Evolutionary conservation across 2,888 invertebrate genomes (phyloP).

Genomic region (Seira sanloemensis): DNA sequence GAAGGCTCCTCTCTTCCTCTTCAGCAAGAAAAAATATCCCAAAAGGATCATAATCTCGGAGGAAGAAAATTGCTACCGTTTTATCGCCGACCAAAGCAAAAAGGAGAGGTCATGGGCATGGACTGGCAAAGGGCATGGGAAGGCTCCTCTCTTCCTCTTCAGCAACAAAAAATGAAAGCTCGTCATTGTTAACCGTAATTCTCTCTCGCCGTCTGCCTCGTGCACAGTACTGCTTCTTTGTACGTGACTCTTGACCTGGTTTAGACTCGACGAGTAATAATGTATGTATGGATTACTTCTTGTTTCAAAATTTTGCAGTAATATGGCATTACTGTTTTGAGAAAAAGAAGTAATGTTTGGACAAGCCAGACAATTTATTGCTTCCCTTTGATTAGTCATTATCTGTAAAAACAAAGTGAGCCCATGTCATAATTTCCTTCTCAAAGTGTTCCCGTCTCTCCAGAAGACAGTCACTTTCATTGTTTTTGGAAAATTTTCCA

Average conservation of each 20-base stretch:
- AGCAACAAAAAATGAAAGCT: not conserved
- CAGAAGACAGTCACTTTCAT: not conserved
- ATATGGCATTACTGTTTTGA: constrained; percentile 7
- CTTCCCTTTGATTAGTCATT: constrained; percentile 39
- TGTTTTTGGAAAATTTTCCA: not conserved
- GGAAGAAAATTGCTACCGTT: too few species aligned
- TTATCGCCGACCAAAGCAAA: too few species aligned
- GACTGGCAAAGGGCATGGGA: constrained; percentile 46
- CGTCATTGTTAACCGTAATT: not conserved
- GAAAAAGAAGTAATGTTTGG: constrained; percentile 51
- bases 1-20: constrained; percentile 18
- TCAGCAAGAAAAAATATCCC: not conserved
- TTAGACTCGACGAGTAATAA: too few species aligned
- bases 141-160: not conserved
- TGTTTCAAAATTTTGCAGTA: constrained; percentile 21
- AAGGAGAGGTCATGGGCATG: constrained; percentile 36
- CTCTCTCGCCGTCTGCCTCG: constrained; percentile 26
- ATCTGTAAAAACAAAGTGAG: not conserved
- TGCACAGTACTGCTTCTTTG: not conserved
- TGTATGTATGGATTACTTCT: too few species aligned
- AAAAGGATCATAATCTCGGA: too few species aligned
- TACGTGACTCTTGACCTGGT: constrained; percentile 24
- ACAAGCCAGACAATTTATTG: constrained; percentile 59
- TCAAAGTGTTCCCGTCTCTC: too few species aligned
- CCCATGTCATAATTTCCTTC: constrained; percentile 32